Conservation (phyloP, 2,797 vertebrate genomes). For the Scarus forsteni region DNA sequence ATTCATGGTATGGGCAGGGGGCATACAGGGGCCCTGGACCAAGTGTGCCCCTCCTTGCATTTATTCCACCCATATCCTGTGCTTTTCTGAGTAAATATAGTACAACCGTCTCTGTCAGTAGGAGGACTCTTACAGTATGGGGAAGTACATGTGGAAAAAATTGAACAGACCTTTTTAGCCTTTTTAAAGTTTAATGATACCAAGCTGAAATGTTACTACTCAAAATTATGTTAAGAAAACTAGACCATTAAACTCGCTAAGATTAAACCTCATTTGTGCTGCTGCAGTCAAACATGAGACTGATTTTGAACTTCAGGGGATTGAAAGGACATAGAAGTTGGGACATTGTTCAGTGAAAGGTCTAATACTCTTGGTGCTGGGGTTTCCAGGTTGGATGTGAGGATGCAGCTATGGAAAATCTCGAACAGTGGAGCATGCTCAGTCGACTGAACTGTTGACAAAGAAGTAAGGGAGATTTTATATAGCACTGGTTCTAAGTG, state of each 20-base stretch:
- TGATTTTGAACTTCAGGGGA: conserved; percentile 25
- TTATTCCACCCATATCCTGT: no score
- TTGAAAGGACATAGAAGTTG: conserved; percentile 38
- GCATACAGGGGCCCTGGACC: no score
- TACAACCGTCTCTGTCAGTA: no score
- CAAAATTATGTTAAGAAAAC: neutral
- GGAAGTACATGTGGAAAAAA: no score
- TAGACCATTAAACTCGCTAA: neutral
- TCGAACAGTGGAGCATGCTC: conserved; percentile 23
- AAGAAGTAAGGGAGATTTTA: neutral
- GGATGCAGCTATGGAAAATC: conserved; percentile 57
- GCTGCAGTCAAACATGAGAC: neutral
- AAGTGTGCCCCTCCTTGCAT: no score
- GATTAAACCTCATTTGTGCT: conserved; percentile 3
- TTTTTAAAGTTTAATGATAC: no score
- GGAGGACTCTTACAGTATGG: no score
- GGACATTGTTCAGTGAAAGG: conserved; percentile 50
- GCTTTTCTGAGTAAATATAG: no score
- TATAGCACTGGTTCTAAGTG: neutral
- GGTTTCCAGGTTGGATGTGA: conserved; percentile 21
- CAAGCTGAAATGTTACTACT: no score
- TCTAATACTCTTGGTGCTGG: conserved; percentile 26
- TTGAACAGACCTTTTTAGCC: no score
- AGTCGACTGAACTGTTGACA: conserved; percentile 4
- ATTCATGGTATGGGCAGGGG: no score